phyloP scores from a whole-genome alignment of 2,888 invertebrate genomes.

The Lumbricus terrestris region DNA sequence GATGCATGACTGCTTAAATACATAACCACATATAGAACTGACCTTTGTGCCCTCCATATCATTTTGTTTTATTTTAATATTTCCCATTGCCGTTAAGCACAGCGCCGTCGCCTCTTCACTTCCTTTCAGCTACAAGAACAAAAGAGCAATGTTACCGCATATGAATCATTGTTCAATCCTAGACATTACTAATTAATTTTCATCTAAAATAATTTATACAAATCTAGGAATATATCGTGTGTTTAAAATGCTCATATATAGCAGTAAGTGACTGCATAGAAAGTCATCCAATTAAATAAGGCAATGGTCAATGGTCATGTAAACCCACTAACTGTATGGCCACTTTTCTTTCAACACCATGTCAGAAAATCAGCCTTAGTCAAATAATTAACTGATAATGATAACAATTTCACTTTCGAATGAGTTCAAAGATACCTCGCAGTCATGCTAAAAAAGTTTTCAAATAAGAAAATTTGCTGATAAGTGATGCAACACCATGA shows the following conservation, averaged over 20 bases:
- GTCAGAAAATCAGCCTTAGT: background rate
- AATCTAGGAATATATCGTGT: background rate
- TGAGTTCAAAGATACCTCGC: background rate
- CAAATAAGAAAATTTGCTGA: background rate
- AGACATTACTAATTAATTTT: background rate
- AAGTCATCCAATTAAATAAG: no score
- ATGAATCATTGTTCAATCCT: background rate
- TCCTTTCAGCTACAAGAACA: conserved; percentile 46
- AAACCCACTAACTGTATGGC: no score
- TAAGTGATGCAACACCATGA: background rate
- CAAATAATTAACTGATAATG: background rate
- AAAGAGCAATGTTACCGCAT: background rate
- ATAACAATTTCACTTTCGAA: background rate
- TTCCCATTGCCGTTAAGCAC: conserved; percentile 75
- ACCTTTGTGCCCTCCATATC: conserved; percentile 60
- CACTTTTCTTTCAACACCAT: background rate
- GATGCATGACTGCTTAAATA: background rate
- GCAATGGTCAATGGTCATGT: no score
- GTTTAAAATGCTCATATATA: background rate
- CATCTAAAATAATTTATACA: background rate
- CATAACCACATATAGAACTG: conserved; percentile 28
- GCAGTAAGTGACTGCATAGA: no score
- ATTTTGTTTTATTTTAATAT: conserved; percentile 59
- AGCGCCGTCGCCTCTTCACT: conserved; percentile 76
- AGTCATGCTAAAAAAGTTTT: background rate